Evolutionary conservation across 2,113 vertebrate genomes (phyloP), one percentile per base, ranked within the genome.

Genomic region (Ptychochromis oligacanthus): DNA sequence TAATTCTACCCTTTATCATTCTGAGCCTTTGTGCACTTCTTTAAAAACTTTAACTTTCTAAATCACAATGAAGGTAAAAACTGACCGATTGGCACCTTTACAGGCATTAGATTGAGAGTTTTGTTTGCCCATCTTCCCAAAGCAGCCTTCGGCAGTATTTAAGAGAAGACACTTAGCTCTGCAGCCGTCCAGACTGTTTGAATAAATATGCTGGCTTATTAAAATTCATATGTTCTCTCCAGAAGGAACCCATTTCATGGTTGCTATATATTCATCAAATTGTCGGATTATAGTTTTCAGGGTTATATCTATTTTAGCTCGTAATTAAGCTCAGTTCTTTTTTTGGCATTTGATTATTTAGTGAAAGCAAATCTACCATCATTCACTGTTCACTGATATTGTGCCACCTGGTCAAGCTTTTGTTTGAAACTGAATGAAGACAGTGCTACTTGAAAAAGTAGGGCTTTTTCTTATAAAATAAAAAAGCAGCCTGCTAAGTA

Each of bases 211-310:
- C 43, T 14, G 17, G n/a, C 72, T 88, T 77, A 83, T 88, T 80
- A 85, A 93, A 91, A 92, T 89, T 70, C 60, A 86, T 83, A 80
- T 40, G 17, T 28, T 34, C 61, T 64, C 40, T 87, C 49, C 84
- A 60, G 82, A 79, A 46, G 82, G 77, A 52, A 88, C 38, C n/a
- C 28, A 78, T 89, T 88, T 80, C 75, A 78, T 80, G n/a, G 46
- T 75, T 76, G 58, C 79, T 86, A 72, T 85, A 80, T 89, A 88
- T 92, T 91, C 72, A 81, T 90, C 84, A 90, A 84, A 82, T 87
- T 88, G 83, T 83, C 40, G 17, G 46, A 58, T 81, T 80, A 58
- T 26, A 59, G 12, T 60, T 65, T 54, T 79, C 75, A 20, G 18
- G 11, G 38, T 6, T 38, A 36, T 12, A 85, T 11, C 24, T 9